phyloP scores from a whole-genome alignment of 1,140 invertebrate genomes.

The Sycobia sp. region DNA sequence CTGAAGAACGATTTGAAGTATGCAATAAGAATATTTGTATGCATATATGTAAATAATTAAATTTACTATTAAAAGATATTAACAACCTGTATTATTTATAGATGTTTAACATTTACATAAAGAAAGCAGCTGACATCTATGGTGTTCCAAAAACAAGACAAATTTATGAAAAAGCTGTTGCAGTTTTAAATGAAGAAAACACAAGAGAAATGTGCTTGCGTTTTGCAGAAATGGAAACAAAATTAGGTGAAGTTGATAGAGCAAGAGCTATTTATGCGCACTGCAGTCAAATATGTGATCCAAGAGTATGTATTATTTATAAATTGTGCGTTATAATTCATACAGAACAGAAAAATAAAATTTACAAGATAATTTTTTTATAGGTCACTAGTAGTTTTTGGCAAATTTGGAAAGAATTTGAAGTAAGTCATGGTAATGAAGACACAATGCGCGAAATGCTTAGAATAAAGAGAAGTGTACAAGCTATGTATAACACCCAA shows the following conservation, averaged over 20 bases:
- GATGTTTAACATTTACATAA: conserved; percentile 99
- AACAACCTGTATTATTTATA: conserved; percentile 49
- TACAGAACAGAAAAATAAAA: not conserved
- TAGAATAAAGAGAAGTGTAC: conserved; percentile 94
- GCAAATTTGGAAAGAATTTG: conserved; percentile 99
- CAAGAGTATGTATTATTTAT: conserved; percentile 68
- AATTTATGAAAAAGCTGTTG: conserved; percentile 99
- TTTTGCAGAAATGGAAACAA: conserved; percentile 97
- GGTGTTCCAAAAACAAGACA: conserved; percentile 94
- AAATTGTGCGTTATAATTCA: conserved; percentile 18
- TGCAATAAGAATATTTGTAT: conserved; percentile 10
- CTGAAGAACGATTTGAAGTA: conserved; percentile 91
- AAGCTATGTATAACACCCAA: conserved; percentile 96
- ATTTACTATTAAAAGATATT: conserved; percentile 5
- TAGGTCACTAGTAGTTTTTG: conserved; percentile 91
- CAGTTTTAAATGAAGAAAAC: conserved; percentile 87
- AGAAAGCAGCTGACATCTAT: conserved; percentile 96
- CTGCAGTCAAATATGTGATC: conserved; percentile 99
- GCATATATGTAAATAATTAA: not conserved
- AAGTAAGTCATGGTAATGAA: conserved; percentile 99
- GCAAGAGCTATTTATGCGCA: conserved; percentile 97
- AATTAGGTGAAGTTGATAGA: conserved; percentile 96
- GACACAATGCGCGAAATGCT: conserved; percentile 99
- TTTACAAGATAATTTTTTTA: conserved; percentile 12
- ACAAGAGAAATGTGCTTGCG: conserved; percentile 95